A percentile compares a stretch with the other conserved stretches of the same genome.
phyloP scores from a whole-genome alignment of 2,888 invertebrate genomes.

The Junonia oenone region DNA sequence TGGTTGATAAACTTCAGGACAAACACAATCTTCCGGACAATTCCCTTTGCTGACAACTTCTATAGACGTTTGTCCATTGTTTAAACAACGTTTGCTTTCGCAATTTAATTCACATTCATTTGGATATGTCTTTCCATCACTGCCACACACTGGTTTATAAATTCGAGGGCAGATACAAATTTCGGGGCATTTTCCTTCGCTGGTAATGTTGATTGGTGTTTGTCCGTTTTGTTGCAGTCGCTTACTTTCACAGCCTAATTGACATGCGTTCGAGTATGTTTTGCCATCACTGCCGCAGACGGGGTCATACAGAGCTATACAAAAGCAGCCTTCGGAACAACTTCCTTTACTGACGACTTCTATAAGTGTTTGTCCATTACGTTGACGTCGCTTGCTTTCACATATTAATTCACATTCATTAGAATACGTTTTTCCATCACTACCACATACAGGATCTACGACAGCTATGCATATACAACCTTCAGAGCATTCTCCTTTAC shows the following conservation, averaged over 20 bases:
- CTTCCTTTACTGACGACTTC: slow-evolving; percentile 6
- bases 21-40: slow-evolving; percentile 21
- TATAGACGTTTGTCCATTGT: slow-evolving; percentile 4
- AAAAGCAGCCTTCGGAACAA: slow-evolving; percentile 17
- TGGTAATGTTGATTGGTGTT: slow-evolving; percentile 13
- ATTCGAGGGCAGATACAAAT: slow-evolving; percentile 19
- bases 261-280: slow-evolving; percentile 29
- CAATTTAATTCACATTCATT: slow-evolving; percentile 22
- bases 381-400: slow-evolving; percentile 18
- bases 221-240: slow-evolving; percentile 12
- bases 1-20: slow-evolving; percentile 19
- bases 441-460: slow-evolving; percentile 29
- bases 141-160: slow-evolving; percentile 30
- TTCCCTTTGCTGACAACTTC: slow-evolving; percentile 1
- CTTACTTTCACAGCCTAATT: slow-evolving; percentile 23
- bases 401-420: slow-evolving; percentile 28
- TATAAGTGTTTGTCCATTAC: slow-evolving; percentile 17
- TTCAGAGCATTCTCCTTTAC: slow-evolving; percentile 19
- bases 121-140: slow-evolving; percentile 28
- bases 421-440: slow-evolving; percentile 28
- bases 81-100: slow-evolving; percentile 8
- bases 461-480: slow-evolving; percentile 20
- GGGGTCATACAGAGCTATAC: slow-evolving; percentile 17
- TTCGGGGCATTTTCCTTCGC: slow-evolving; percentile 30
- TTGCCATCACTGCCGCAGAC: slow-evolving; percentile 31